phyloP scores from a whole-genome alignment of 2,888 invertebrate genomes.

The Branchellion lobata region DNA sequence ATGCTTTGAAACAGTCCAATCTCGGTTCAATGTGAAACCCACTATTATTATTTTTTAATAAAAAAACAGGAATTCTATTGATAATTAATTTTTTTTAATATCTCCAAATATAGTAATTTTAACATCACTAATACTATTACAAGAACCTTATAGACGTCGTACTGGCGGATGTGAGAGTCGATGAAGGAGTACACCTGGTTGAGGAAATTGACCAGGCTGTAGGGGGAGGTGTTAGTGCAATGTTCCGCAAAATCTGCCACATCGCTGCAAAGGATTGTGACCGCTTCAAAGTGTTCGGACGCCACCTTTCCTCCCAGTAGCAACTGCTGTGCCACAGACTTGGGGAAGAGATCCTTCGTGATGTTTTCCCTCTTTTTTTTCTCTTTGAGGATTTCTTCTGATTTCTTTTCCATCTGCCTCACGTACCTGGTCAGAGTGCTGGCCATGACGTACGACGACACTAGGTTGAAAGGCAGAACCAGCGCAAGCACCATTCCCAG shows the following conservation, averaged over 20 bases:
- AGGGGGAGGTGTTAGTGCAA: constrained; percentile 43
- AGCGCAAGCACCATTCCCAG: constrained; percentile 19
- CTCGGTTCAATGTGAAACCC: too few species aligned
- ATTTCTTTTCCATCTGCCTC: constrained; percentile 33
- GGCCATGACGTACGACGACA: constrained; percentile 30
- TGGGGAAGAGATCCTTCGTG: constrained; percentile 46
- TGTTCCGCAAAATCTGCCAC: constrained; percentile 49
- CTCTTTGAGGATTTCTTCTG: constrained; percentile 40
- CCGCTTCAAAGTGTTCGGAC: constrained; percentile 46
- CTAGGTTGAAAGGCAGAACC: constrained; percentile 35
- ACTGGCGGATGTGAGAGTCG: constrained; percentile 46
- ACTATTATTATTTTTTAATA: too few species aligned
- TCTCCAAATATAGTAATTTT: too few species aligned
- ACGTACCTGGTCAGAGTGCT: constrained; percentile 41
- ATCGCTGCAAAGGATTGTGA: constrained; percentile 49
- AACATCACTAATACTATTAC: too few species aligned
- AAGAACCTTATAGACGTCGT: constrained; percentile 47
- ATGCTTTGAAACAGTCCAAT: too few species aligned
- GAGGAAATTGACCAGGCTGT: constrained; percentile 47
- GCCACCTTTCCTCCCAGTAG: constrained; percentile 44
- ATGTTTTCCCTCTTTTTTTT: constrained; percentile 46
- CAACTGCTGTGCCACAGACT: constrained; percentile 41
- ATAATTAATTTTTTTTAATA: too few species aligned
- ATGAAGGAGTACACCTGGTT: constrained; percentile 50
- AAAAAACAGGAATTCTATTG: too few species aligned